Conservation (phyloP, 2,113 vertebrate species). For the Alexandromys fortis region DNA sequence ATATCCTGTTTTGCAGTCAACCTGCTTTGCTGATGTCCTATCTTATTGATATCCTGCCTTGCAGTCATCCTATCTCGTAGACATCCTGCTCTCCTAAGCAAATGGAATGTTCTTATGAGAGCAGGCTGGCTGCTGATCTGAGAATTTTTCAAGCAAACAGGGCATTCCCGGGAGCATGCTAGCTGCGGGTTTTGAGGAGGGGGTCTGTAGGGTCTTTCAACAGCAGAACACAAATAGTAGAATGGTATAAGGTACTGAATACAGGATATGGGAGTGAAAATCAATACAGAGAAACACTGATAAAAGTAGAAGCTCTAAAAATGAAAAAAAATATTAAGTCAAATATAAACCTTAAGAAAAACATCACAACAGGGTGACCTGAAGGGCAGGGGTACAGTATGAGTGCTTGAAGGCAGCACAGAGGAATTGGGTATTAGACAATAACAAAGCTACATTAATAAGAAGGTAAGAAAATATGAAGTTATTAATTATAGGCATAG, state of each 20-base stretch:
- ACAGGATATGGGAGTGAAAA: neutral
- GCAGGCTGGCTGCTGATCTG: no score
- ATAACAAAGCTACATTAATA: neutral
- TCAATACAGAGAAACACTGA: neutral
- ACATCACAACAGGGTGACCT: neutral
- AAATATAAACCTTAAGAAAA: neutral
- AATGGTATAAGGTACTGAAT: neutral
- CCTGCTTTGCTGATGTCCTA: no score
- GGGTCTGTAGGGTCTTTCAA: no score
- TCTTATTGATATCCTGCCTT: no score
- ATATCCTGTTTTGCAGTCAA: no score
- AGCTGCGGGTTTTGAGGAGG: no score
- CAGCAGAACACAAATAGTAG: neutral
- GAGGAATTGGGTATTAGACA: neutral
- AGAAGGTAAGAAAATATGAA: neutral
- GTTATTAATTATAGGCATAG: neutral
- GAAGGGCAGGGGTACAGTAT: neutral
- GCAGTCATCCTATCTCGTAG: no score
- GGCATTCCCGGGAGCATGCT: no score
- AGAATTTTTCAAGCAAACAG: no score
- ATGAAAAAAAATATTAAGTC: neutral
- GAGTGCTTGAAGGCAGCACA: neutral
- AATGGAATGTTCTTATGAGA: no score
- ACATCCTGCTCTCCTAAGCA: no score
- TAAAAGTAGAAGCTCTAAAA: neutral